phyloP scores from a whole-genome alignment of 1,140 invertebrate genomes.

The Idris sp. region DNA sequence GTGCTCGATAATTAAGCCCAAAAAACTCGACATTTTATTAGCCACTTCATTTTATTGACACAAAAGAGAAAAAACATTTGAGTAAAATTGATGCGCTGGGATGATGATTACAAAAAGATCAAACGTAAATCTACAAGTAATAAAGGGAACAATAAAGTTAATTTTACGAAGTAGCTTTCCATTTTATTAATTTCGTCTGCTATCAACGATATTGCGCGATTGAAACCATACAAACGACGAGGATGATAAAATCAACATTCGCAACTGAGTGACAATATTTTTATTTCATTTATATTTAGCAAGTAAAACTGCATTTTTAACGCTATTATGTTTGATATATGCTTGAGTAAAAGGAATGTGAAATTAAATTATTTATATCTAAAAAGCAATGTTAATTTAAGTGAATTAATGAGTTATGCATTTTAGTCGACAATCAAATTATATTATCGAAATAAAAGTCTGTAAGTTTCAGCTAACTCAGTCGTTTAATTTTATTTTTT shows the following conservation, averaged over 20 bases:
- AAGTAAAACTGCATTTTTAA: conserved; percentile 22
- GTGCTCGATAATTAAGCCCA: conserved; percentile 5
- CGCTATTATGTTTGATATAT: conserved; percentile 10
- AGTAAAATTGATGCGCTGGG: conserved; percentile 13
- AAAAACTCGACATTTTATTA: conserved; percentile 1
- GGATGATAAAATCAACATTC: conserved; percentile 39
- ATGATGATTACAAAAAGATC: conserved; percentile 29
- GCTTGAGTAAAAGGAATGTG: conserved; percentile 3
- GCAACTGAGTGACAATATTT: conserved; percentile 23
- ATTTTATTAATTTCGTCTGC: conserved; percentile 37
- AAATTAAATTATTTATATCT: neutral
- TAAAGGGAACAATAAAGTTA: conserved; percentile 20
- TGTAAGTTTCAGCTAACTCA: no score
- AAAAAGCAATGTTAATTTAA: no score
- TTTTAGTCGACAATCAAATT: no score
- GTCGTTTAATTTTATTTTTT: no score
- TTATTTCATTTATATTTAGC: conserved; percentile 29
- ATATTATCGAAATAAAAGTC: no score
- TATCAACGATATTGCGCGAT: conserved; percentile 7
- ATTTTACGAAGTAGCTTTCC: conserved; percentile 31
- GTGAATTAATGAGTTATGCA: no score
- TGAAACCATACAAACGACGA: conserved; percentile 20
- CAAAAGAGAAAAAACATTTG: conserved; percentile 24
- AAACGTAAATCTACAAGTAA: conserved; percentile 21
- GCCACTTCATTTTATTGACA: neutral